A percentile compares a stretch with the other conserved stretches of the same genome.
These are phyloP conservation scores for Platichthys stellatus DNA, from an alignment of 2,113 vertebrate genomes.

Conservation along the genomic window DNA sequence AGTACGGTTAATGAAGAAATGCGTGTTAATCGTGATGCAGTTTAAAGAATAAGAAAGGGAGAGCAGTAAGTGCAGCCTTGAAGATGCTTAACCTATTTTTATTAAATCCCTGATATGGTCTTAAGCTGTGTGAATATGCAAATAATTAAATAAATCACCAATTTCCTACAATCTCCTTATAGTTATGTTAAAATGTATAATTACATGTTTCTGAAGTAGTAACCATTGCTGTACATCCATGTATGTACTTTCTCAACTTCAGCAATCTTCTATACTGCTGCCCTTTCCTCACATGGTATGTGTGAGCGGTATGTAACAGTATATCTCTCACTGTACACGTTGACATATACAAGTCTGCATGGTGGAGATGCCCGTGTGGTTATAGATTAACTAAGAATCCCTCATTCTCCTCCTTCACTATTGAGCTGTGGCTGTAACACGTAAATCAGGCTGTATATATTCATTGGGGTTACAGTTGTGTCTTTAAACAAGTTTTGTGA, in stretches of 20 bases:
- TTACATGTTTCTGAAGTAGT: background rate
- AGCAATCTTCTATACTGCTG: background rate
- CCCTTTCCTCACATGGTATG: background rate
- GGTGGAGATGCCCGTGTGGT: background rate
- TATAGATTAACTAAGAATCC: slow-evolving; percentile 15
- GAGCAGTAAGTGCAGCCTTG: background rate
- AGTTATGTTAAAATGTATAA: background rate
- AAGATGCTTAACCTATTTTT: background rate
- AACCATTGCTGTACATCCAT: no score
- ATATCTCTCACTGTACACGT: background rate
- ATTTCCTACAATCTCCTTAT: background rate
- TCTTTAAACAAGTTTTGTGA: background rate
- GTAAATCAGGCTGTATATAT: background rate
- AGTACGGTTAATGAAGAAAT: slow-evolving; percentile 17
- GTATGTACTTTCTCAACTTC: background rate
- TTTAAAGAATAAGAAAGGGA: slow-evolving; percentile 8
- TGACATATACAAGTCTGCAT: slow-evolving; percentile 17
- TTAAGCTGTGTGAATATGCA: background rate
- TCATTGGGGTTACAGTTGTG: background rate
- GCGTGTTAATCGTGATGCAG: slow-evolving; percentile 19
- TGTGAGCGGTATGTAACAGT: background rate
- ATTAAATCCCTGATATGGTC: background rate
- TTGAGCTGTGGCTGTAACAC: background rate
- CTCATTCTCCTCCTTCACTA: background rate
- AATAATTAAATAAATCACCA: background rate